Evolutionary conservation across 2,888 invertebrate species (phyloP).

Genomic region (Dichetophora obliterata): DNA sequence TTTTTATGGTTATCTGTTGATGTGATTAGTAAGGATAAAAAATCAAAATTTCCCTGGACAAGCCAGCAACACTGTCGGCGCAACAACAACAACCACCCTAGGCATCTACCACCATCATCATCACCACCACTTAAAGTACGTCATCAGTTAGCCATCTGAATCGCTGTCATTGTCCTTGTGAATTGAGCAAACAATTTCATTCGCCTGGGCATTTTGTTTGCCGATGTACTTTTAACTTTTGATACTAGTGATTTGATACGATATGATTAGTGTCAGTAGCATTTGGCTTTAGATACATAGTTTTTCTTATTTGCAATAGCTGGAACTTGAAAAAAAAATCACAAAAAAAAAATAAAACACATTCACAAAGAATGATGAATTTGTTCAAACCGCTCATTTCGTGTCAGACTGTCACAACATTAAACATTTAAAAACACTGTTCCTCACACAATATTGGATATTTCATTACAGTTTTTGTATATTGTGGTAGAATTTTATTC

Average conservation of each 20-base stretch:
- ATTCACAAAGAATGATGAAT: no score
- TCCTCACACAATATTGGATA: no score
- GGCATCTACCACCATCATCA: not conserved
- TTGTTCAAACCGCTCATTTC: no score
- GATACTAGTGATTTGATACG: conserved; percentile 6
- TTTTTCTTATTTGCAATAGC: no score
- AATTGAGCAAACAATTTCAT: conserved; percentile 18
- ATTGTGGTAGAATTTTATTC: no score
- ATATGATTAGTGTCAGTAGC: not conserved
- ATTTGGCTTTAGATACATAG: not conserved
- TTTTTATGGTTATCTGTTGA: conserved; percentile 15
- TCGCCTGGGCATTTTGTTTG: conserved; percentile 24
- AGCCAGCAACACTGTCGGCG: conserved; percentile 20
- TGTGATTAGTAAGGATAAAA: conserved; percentile 8
- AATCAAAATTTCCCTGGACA: not conserved
- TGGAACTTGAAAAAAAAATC: no score
- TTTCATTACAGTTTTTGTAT: no score
- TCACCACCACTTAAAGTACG: not conserved
- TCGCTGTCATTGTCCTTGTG: conserved; percentile 13
- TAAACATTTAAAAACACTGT: no score
- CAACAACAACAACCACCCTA: not conserved
- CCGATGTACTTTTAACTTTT: conserved; percentile 31
- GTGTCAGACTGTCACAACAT: no score
- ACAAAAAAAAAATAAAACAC: no score
- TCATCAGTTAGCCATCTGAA: not conserved